Conservation (phyloP, 2,113 vertebrate species). For the Macrotus californicus region DNA sequence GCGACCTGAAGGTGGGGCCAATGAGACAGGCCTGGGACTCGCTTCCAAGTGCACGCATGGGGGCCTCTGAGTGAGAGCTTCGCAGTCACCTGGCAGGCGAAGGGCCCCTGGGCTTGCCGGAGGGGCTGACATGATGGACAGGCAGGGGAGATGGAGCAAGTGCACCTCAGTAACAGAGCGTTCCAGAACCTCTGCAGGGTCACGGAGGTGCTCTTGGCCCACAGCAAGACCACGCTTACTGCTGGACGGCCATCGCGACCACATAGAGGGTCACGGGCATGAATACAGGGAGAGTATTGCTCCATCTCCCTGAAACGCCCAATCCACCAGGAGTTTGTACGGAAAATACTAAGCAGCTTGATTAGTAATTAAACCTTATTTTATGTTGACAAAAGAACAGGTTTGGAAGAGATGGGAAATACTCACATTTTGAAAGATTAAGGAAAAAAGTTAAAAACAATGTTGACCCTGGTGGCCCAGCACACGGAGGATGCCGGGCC, state of each 20-base stretch:
- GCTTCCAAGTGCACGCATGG: fast-evolving
- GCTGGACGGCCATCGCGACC: too few species aligned
- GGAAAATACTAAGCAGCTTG: not conserved
- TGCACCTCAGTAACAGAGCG: not conserved
- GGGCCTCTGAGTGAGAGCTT: not conserved
- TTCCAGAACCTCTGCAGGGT: not conserved
- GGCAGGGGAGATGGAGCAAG: not conserved
- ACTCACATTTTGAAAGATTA: not conserved
- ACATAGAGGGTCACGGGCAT: not conserved
- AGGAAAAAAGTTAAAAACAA: not conserved
- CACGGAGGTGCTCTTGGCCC: not conserved
- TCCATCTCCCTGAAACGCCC: not conserved
- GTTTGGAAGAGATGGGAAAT: not conserved
- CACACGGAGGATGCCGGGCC: fast-evolving
- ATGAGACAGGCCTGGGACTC: fast-evolving
- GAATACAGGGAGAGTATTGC: not conserved
- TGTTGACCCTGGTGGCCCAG: fast-evolving
- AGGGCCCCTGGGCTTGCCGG: not conserved
- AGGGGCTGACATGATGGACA: not conserved
- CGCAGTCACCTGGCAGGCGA: not conserved
- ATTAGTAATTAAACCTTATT: not conserved
- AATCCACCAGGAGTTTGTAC: not conserved
- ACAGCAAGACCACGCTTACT: not conserved
- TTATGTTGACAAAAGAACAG: not conserved
- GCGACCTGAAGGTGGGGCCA: not conserved